Evolutionary conservation across 1,140 invertebrate genomes (phyloP).

Genomic region (Calephelis virginiensis): DNA sequence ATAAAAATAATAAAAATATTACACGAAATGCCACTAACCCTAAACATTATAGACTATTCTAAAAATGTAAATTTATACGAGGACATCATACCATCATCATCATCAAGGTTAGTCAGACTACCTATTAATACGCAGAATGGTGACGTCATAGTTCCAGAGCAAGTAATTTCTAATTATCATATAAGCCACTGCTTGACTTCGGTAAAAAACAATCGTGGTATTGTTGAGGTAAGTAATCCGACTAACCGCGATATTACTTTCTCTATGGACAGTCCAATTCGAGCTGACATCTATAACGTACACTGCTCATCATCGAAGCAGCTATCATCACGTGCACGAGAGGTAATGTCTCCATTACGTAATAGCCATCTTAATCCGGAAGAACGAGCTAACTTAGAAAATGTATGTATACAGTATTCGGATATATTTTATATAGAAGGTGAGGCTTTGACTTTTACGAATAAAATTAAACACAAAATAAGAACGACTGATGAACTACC

Average conservation of each 20-base stretch:
- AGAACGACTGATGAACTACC: slow-evolving; percentile 15
- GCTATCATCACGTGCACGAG: slow-evolving; percentile 2
- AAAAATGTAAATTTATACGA: slow-evolving; percentile 27
- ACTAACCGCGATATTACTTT: slow-evolving; percentile 26
- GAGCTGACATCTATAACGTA: slow-evolving; percentile 26
- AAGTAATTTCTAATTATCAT: slow-evolving; percentile 9
- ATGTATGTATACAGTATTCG: slow-evolving; percentile 23
- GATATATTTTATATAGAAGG: slow-evolving; percentile 26
- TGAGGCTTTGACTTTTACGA: slow-evolving; percentile 23
- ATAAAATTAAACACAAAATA: slow-evolving; percentile 23
- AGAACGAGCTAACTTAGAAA: slow-evolving; percentile 26
- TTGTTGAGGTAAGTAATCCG: too few species aligned
- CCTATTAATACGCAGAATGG: slow-evolving; percentile 27
- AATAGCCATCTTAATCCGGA: slow-evolving; percentile 27
- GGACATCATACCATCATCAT: slow-evolving; percentile 28
- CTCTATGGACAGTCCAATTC: slow-evolving; percentile 28
- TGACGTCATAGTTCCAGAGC: slow-evolving; percentile 24
- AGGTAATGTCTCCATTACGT: slow-evolving; percentile 24
- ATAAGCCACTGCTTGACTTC: too few species aligned
- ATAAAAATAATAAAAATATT: slow-evolving; percentile 25
- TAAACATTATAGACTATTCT: slow-evolving; percentile 22
- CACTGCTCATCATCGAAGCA: not conserved
- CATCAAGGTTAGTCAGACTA: slow-evolving; percentile 28
- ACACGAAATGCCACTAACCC: slow-evolving; percentile 24
- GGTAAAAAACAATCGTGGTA: too few species aligned